Conservation (phyloP, 2,113 vertebrate genomes). For the Aythya baeri region DNA sequence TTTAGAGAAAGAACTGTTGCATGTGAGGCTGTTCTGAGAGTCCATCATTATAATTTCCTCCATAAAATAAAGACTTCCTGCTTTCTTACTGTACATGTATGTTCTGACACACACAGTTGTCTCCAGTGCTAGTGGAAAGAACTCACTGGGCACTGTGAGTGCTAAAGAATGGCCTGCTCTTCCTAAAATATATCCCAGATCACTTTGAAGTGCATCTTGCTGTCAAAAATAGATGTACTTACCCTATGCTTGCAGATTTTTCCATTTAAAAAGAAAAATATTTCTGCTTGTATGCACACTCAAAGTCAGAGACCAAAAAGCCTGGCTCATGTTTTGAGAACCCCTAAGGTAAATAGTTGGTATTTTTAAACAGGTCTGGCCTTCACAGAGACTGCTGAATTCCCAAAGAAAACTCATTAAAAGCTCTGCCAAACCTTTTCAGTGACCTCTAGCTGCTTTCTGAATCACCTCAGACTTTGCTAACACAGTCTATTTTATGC, state of each 20-base stretch:
- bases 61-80: neutral
- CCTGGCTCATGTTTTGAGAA: neutral
- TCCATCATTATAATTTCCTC: neutral
- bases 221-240: neutral
- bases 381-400: neutral
- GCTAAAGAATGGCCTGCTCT: neutral
- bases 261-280: slow-evolving; percentile 24
- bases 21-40: neutral
- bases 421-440: neutral
- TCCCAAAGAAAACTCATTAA: neutral
- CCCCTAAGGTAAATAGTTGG: neutral
- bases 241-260: neutral
- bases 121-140: neutral
- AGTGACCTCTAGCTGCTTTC: neutral
- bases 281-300: neutral
- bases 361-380: neutral
- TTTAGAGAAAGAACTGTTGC: neutral
- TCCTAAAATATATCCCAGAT: neutral
- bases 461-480: neutral
- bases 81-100: neutral
- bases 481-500: neutral
- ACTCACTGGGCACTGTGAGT: neutral
- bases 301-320: neutral
- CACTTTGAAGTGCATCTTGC: neutral
- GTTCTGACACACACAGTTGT: neutral